Base-by-base conservation (phyloP, 2,888 invertebrate genomes). In the Cerastis rubricosa region DNA sequence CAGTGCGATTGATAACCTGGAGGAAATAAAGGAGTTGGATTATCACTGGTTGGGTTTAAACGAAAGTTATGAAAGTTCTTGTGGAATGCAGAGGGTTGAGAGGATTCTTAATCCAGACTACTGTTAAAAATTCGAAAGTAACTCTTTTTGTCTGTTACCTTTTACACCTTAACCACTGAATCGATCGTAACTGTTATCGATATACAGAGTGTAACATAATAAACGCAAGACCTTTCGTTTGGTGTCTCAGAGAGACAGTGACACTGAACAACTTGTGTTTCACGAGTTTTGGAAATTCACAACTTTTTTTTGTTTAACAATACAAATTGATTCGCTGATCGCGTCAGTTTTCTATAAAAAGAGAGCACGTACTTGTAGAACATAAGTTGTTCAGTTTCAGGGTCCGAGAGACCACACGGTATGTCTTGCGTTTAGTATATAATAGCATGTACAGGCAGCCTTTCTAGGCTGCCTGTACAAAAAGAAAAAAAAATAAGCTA, bases 1-100 rank as follows among this genome's bases (percentile, higher is more conserved):
- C 80, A 98, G 93, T 1, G 98, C 98, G 86, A 98, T 98, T 19
- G 98, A 98, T 83, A 99, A 97, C 80, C 97, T 97, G 91, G 1
- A 79, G 88, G 65, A 65, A 43, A 54, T 29, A 25, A 19, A 35
- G 0, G 25, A 12, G 3, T 19, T 43, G 14, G n/a, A n/a, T 61
- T 59, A 29, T 29, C 17, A 3, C 59, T 17, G 8, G 25, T 25
- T 25, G 25, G 8, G 0, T 57, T 57, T 14, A 14, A 57, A 57
- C 25, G 57, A 57, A 54, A n/a, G 4, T 54, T 11, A n/a, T n/a
- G 51, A 22, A 25, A 57, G 17, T 8, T 59, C 4, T 49, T 29
- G 7, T n/a, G 2, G 7, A n/a, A 43, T 29, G 14, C 14, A 75
- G 6, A 12, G 25, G n/a, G 19, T 2, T 22, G 40, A 72, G 4